phyloP scores from a whole-genome alignment of 92 coral and sea anemone genomes.

The Umimayanthus kanabou region DNA sequence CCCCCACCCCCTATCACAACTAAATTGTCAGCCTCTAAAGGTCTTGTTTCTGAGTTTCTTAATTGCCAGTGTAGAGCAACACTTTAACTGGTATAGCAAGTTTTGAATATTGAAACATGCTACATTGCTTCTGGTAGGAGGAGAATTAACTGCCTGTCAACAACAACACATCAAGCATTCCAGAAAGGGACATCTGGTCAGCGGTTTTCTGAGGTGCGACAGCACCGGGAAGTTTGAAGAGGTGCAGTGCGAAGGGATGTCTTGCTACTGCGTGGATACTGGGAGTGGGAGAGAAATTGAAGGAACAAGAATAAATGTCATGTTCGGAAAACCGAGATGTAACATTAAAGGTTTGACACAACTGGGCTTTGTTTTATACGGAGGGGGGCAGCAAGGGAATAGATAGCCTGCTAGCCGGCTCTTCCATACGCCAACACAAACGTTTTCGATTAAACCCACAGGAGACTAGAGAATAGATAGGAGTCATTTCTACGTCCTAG shows the following conservation, averaged over 20 bases:
- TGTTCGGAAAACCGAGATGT: slow-evolving; percentile 72
- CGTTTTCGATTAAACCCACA: too few relatives aligned
- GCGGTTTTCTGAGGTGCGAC: slow-evolving; percentile 56
- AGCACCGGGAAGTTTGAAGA: slow-evolving; percentile 61
- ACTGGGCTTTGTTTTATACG: too few relatives aligned
- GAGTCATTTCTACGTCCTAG: neutral
- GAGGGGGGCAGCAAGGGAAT: neutral
- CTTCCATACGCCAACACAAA: too few relatives aligned
- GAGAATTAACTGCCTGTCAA: slow-evolving; percentile 61
- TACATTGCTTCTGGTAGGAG: slow-evolving; percentile 43
- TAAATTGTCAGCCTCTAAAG: too few relatives aligned
- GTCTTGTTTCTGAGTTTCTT: too few relatives aligned
- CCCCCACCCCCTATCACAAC: too few relatives aligned
- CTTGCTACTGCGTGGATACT: slow-evolving; percentile 73
- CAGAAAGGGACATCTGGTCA: slow-evolving; percentile 35
- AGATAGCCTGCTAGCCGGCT: too few relatives aligned
- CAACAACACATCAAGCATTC: slow-evolving; percentile 57
- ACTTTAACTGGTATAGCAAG: too few relatives aligned
- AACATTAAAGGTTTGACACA: slow-evolving; percentile 48
- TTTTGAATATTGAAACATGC: neutral
- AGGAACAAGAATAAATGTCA: slow-evolving; percentile 56
- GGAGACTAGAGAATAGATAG: neutral
- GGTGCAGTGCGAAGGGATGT: slow-evolving; percentile 64
- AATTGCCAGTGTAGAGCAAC: too few relatives aligned
- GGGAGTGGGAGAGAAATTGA: slow-evolving; percentile 55